Evolutionary conservation across 2,888 invertebrate genomes (phyloP).

Genomic region (Cheilosia impressa): DNA sequence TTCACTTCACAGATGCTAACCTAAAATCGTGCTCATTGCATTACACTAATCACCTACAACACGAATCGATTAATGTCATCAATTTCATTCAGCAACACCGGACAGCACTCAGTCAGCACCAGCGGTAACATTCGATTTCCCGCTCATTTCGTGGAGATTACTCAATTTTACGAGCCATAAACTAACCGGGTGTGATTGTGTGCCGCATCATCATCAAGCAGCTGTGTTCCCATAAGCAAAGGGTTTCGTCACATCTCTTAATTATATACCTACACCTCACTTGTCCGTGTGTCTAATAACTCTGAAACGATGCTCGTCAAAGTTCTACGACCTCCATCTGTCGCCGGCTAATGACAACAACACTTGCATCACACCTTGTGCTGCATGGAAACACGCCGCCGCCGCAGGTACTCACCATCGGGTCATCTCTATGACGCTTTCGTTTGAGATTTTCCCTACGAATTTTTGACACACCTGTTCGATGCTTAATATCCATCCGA

Average conservation of each 20-base stretch:
- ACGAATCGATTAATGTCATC: conserved; percentile 48
- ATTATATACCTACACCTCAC: conserved; percentile 18
- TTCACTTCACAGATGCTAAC: background rate
- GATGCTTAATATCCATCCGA: background rate
- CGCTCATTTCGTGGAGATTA: conserved; percentile 6
- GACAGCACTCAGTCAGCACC: background rate
- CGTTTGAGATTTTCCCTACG: conserved; percentile 31
- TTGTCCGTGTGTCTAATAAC: conserved; percentile 67
- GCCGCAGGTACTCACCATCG: conserved; percentile 27
- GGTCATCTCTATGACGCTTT: conserved; percentile 26
- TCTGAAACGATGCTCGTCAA: conserved; percentile 17
- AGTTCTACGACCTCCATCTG: conserved; percentile 55
- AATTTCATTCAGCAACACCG: conserved; percentile 7
- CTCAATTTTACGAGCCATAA: conserved; percentile 41
- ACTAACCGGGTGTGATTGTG: conserved; percentile 34
- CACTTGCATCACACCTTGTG: conserved; percentile 43
- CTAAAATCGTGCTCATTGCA: conserved; percentile 14
- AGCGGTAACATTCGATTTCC: conserved; percentile 5
- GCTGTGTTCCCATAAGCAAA: background rate
- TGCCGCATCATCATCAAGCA: conserved; percentile 20
- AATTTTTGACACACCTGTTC: conserved; percentile 21
- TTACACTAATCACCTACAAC: conserved; percentile 43
- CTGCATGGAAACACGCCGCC: background rate
- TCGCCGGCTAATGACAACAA: conserved; percentile 41
- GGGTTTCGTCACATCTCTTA: conserved; percentile 58